These are phyloP conservation scores for Sitobion miscanthi DNA, from an alignment of 1,140 invertebrate species.

Conservation along the genomic window DNA sequence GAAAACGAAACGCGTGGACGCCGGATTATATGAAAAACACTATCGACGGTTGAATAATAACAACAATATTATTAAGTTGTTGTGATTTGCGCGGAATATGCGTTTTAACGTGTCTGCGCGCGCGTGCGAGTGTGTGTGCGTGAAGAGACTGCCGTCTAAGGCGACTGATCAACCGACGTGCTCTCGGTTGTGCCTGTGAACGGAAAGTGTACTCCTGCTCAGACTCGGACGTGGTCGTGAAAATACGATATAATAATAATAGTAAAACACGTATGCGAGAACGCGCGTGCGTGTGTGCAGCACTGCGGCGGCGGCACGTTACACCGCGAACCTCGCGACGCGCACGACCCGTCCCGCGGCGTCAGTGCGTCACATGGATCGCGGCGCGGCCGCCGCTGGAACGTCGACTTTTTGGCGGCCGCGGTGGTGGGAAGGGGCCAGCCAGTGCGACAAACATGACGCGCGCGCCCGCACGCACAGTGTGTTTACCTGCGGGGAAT, in stretches of 20 bases:
- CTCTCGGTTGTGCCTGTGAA: not conserved
- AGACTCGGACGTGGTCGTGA: not conserved
- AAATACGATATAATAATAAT: not conserved
- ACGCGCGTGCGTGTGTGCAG: not conserved
- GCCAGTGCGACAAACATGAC: slow-evolving; percentile 27
- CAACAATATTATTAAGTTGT: not conserved
- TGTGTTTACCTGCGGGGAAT: not conserved
- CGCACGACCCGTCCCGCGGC: not conserved
- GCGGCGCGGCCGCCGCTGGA: not conserved
- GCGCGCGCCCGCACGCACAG: not conserved
- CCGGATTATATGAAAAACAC: not conserved
- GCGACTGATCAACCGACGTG: not conserved
- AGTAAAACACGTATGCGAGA: not conserved
- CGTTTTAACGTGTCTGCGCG: not conserved
- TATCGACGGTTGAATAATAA: not conserved
- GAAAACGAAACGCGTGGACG: not conserved
- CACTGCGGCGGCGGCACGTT: not conserved
- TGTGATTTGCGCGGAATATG: not conserved
- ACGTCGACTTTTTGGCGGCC: not conserved
- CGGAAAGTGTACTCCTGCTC: slow-evolving; percentile 6
- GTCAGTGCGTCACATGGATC: not conserved
- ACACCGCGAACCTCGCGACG: not conserved
- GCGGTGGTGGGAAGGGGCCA: not conserved
- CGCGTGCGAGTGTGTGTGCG: not conserved
- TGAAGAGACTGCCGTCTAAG: not conserved